These are phyloP conservation scores for Periparus ater DNA, from an alignment of 2,797 vertebrate genomes.

Conservation along the genomic window DNA sequence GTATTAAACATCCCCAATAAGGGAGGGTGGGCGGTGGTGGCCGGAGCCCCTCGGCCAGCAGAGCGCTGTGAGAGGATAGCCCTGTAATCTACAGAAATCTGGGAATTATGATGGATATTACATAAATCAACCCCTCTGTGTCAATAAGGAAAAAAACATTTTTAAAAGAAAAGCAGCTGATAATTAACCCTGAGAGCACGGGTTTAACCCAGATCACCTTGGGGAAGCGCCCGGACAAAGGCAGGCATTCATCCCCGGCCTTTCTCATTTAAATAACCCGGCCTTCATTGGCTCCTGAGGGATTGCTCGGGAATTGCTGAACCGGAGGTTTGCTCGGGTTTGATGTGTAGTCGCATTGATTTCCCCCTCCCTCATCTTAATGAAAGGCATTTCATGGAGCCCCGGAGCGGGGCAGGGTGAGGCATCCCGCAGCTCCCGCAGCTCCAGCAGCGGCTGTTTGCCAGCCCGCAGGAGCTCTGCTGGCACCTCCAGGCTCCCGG, in stretches of 20 bases:
- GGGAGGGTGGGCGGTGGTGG: rapidly evolving
- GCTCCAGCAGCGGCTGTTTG: not conserved
- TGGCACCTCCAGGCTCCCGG: rapidly evolving
- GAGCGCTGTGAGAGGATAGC: not conserved
- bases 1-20: not conserved
- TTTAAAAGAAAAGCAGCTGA: constrained; percentile 31
- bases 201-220: constrained; percentile 33
- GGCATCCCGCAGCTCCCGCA: not conserved
- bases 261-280: constrained; percentile 47
- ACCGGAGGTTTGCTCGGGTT: not conserved
- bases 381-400: not conserved
- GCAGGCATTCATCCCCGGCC: constrained; percentile 16
- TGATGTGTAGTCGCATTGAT: not conserved
- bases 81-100: constrained; percentile 12
- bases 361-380: not conserved
- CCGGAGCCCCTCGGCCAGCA: not conserved
- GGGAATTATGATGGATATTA: constrained; percentile 6
- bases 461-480: not conserved
- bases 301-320: constrained; percentile 13
- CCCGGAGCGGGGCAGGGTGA: not conserved
- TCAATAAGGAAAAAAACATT: constrained; percentile 20
- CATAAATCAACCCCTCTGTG: not conserved
- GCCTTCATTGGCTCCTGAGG: constrained; percentile 12
- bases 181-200: constrained; percentile 27
- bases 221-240: not conserved